Base-by-base conservation (phyloP, 2,797 vertebrate genomes). In the Sarcoramphus papa region DNA sequence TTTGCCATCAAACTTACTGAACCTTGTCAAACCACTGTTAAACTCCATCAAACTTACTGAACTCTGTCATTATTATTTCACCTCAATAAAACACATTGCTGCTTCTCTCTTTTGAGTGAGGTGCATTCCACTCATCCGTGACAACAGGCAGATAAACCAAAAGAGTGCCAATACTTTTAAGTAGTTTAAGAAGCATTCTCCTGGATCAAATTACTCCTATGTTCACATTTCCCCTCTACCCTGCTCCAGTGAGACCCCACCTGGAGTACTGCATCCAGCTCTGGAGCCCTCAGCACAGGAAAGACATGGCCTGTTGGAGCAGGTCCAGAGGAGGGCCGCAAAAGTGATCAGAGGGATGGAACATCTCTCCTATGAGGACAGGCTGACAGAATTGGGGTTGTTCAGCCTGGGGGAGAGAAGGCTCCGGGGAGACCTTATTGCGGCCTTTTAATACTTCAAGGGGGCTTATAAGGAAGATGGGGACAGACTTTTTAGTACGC, bases 101-200 rank as follows among this genome's bases (percentile, higher is more conserved):
- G 31, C 60, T 64, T n/a, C 14, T 73, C 22, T 12, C 47, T 48
- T 54, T 37, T 14, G 23, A 59, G 24, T 28, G 54, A 69, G 30
- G 22, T 18, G n/a, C 28, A 19, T 56, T 74, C 41, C 24, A 85
- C 69, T 56, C 50, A 47, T 19, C 28, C 1, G 0, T 6, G 0
- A 21, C 35, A 59, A 33, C 9, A 23, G 37, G 62, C 25, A 62
- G 9, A 21, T 35, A 82, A 40, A 59, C 12, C 18, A 73, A 28
- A 33, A 57, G 4, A 70, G 14, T 25, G 20, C 24, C n/a, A 63
- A 56, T 21, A 53, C 13, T 70, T 57, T 37, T 20, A 45, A 25
- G 54, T 33, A 47, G 41, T 18, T 57, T 81, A 67, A 53, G 24
- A 1, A 40, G 33, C 13, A 8, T 23, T 62, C 43, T 64, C 33